A percentile compares a stretch with the other conserved stretches of the same genome.
phyloP scores from a whole-genome alignment of 2,888 invertebrate genomes.

The Brachyptera risi region DNA sequence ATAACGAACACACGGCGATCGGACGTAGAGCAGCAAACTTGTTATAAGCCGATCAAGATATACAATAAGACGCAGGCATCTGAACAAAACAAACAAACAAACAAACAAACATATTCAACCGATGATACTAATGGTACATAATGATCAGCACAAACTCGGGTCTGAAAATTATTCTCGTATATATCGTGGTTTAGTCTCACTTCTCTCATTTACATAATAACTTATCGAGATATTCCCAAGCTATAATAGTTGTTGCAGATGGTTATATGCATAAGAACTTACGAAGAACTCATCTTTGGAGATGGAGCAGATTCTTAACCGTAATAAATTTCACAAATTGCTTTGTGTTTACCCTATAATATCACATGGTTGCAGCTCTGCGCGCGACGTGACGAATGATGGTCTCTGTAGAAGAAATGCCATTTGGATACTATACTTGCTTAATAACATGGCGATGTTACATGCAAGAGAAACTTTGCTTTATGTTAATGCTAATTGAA shows the following conservation, averaged over 20 bases:
- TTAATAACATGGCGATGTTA: too few relatives aligned
- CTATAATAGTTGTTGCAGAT: slow-evolving; percentile 5
- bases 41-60: slow-evolving; percentile 11
- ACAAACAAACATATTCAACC: slow-evolving; percentile 20
- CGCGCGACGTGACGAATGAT: slow-evolving; percentile 8
- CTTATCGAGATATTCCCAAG: slow-evolving; percentile 7
- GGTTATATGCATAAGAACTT: too few relatives aligned
- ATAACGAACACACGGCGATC: slow-evolving; percentile 21
- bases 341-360: slow-evolving; percentile 12
- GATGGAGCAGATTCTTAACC: slow-evolving; percentile 11
- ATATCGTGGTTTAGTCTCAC: background rate
- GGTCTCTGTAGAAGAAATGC: slow-evolving; percentile 2
- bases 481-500: slow-evolving; percentile 7
- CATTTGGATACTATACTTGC: slow-evolving; percentile 4
- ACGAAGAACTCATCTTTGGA: slow-evolving; percentile 8
- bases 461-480: background rate
- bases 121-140: background rate
- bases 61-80: slow-evolving; percentile 17
- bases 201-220: slow-evolving; percentile 11
- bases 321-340: slow-evolving; percentile 19
- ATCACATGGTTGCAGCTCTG: slow-evolving; percentile 7
- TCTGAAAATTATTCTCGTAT: background rate
- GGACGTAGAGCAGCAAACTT: background rate
- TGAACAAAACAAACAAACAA: slow-evolving; percentile 10
- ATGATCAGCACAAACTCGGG: slow-evolving; percentile 4